Evolutionary conservation across 1,140 invertebrate species (phyloP).

Genomic region (Littorina saxatilis): DNA sequence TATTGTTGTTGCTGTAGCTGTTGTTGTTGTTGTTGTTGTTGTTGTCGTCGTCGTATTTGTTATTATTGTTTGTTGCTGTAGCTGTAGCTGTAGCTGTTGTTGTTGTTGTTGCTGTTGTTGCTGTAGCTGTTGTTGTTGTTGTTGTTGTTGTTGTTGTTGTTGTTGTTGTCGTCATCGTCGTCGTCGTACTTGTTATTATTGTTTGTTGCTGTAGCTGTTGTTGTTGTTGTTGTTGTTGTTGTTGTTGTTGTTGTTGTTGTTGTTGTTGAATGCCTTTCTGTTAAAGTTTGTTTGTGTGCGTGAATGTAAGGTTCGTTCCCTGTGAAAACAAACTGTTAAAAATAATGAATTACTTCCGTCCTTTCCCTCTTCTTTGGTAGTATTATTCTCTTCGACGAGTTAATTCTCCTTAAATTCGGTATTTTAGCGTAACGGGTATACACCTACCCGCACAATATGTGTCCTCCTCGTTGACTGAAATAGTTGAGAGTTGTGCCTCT

Average conservation of each 20-base stretch:
- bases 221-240: neutral
- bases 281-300: neutral
- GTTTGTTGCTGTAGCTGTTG: no score
- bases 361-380: no score
- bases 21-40: conserved; percentile 13
- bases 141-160: neutral
- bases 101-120: neutral
- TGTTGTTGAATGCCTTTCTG: neutral
- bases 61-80: no score
- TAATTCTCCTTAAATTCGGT: no score
- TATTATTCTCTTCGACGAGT: no score
- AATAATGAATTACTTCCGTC: neutral
- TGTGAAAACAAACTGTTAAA: neutral
- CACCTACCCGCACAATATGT: no score
- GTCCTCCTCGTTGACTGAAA: no score
- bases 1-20: no score
- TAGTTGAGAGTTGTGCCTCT: no score
- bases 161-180: neutral
- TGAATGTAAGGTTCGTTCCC: neutral
- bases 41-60: neutral
- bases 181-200: no score
- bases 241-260: neutral
- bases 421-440: no score
- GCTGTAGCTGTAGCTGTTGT: neutral
- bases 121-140: neutral